Percentiles rank a stretch among this genome's conserved stretches.
phyloP scores from a whole-genome alignment of 1,140 invertebrate genomes.

The Tyrophagus putrescentiae region DNA sequence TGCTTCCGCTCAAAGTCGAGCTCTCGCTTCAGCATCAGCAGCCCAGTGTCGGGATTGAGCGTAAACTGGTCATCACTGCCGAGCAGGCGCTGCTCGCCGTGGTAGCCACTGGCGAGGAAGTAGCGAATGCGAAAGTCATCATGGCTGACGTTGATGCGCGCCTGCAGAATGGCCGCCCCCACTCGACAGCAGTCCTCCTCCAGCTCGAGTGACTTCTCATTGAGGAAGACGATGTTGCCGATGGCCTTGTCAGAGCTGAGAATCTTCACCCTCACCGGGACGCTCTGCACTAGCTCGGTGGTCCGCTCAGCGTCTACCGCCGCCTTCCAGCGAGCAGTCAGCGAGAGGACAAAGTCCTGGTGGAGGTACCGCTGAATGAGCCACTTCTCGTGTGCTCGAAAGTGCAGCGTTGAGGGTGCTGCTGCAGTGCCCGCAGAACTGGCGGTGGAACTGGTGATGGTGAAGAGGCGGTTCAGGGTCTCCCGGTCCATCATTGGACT shows the following conservation, averaged over 20 bases:
- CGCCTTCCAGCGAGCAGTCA: background rate
- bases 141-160: slow-evolving; percentile 18
- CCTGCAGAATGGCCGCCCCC: slow-evolving; percentile 1
- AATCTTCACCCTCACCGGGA: slow-evolving; percentile 3
- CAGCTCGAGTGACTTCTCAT: slow-evolving; percentile 7
- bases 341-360: slow-evolving; percentile 9
- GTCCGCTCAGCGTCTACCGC: background rate
- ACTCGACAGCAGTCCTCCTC: slow-evolving; percentile 19
- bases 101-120: slow-evolving; percentile 1
- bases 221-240: slow-evolving; percentile 12
- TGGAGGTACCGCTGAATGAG: slow-evolving; percentile 6
- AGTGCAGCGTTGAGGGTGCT: background rate
- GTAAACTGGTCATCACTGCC: slow-evolving; percentile 64
- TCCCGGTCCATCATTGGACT: slow-evolving; percentile 9
- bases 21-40: slow-evolving; percentile 50
- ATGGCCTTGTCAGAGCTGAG: slow-evolving; percentile 4
- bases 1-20: slow-evolving; percentile 76
- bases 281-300: background rate
- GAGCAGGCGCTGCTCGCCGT: slow-evolving; percentile 43
- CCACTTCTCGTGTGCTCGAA: slow-evolving; percentile 4
- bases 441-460: background rate
- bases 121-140: slow-evolving; percentile 15
- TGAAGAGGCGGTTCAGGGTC: background rate
- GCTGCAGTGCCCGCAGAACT: too few species aligned
- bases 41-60: slow-evolving; percentile 62